A percentile compares a stretch with the other conserved stretches of the same genome.
These are phyloP conservation scores for Lissocephala sabroskyi DNA, from an alignment of 2,888 invertebrate species.

Conservation along the genomic window DNA sequence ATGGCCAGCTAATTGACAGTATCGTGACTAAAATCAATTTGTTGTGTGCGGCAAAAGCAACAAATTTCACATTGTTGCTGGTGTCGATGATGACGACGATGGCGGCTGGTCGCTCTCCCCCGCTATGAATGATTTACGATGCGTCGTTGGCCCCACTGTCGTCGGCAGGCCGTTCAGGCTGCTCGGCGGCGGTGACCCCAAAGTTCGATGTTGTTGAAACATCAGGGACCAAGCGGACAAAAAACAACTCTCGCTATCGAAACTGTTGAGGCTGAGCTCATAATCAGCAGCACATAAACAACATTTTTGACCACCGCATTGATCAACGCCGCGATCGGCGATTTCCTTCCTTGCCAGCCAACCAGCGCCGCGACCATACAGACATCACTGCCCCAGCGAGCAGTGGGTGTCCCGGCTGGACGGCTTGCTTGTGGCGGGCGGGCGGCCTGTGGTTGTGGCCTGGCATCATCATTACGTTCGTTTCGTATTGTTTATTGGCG, in stretches of 20 bases:
- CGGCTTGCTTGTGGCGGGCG: too few species aligned
- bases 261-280: too few species aligned
- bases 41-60: slow-evolving; percentile 58
- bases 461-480: slow-evolving; percentile 43
- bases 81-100: slow-evolving; percentile 14
- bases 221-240: slow-evolving; percentile 39
- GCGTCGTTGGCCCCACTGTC: slow-evolving; percentile 34
- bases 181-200: slow-evolving; percentile 47
- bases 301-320: slow-evolving; percentile 45
- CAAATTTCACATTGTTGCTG: slow-evolving; percentile 55
- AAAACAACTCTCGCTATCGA: slow-evolving; percentile 22
- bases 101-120: slow-evolving; percentile 26
- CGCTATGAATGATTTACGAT: slow-evolving; percentile 69
- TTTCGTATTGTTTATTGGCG: slow-evolving; percentile 50
- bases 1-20: slow-evolving; percentile 70
- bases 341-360: slow-evolving; percentile 32
- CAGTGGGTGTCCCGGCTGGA: background rate
- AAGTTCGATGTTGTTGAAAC: slow-evolving; percentile 61
- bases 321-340: slow-evolving; percentile 9
- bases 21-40: slow-evolving; percentile 72
- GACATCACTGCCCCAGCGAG: too few species aligned
- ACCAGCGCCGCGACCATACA: too few species aligned
- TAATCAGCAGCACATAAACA: slow-evolving; percentile 64
- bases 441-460: background rate
- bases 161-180: background rate